A percentile compares a stretch with the other conserved stretches of the same genome.
Conservation (phyloP, 2,797 vertebrate genomes). For the Sebastes reedi region DNA sequence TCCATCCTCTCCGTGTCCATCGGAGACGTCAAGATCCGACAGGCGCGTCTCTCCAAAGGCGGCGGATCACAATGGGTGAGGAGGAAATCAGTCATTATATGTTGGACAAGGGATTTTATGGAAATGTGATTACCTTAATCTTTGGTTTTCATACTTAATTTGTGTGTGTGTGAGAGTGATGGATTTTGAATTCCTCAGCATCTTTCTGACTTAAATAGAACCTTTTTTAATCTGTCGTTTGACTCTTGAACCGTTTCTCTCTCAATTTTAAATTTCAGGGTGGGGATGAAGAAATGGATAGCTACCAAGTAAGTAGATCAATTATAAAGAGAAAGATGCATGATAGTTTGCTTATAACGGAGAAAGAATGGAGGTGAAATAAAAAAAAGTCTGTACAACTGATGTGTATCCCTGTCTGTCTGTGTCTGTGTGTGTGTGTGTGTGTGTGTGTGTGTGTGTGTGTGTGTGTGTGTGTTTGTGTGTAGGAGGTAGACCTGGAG, state of each 20-base stretch:
- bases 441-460: constrained; percentile 15
- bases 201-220: not conserved
- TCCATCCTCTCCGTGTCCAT: constrained; percentile 90
- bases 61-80: constrained; percentile 80
- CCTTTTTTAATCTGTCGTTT: not conserved
- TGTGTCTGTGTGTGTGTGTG: constrained; percentile 2
- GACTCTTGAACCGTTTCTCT: not conserved
- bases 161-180: not conserved
- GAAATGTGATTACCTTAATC: not conserved
- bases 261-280: constrained; percentile 65
- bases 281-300: constrained; percentile 94
- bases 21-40: constrained; percentile 88
- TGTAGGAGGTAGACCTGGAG: constrained; percentile 92
- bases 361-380: not conserved
- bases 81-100: not conserved
- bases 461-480: not conserved
- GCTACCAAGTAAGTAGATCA: constrained; percentile 89
- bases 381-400: not conserved
- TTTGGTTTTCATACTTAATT: not conserved
- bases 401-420: not conserved
- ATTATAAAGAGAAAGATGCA: not conserved
- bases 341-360: not conserved
- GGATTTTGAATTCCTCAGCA: not conserved
- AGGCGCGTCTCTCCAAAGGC: constrained; percentile 58
- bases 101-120: not conserved